Evolutionary conservation across 2,888 invertebrate genomes (phyloP).

Genomic region (Cyaniris semiargus): DNA sequence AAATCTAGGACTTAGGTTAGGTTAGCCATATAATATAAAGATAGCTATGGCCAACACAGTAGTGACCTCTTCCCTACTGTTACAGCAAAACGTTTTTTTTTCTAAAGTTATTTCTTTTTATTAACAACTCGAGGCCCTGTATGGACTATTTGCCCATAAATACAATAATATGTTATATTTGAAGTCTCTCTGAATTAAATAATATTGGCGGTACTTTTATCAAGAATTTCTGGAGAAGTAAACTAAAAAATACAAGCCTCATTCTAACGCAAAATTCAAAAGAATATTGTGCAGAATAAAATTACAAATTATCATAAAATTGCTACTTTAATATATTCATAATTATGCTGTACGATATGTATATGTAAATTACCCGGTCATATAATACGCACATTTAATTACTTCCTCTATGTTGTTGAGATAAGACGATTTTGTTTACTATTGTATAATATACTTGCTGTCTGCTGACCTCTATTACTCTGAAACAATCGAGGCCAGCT

Average conservation of each 20-base stretch:
- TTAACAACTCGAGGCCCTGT: too few relatives aligned
- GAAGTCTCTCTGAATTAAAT: too few relatives aligned
- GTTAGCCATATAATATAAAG: too few relatives aligned
- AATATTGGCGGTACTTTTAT: too few relatives aligned
- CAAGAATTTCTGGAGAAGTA: too few relatives aligned
- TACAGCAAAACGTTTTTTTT: too few relatives aligned
- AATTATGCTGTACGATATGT: slow-evolving; percentile 5
- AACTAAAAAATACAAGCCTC: too few relatives aligned
- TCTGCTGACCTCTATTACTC: background rate
- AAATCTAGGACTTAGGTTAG: background rate
- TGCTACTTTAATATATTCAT: slow-evolving; percentile 13
- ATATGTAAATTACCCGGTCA: background rate
- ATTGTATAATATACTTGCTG: background rate
- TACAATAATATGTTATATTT: too few relatives aligned
- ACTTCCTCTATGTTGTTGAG: background rate
- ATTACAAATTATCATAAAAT: background rate
- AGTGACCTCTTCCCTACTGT: too few relatives aligned
- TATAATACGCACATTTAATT: background rate
- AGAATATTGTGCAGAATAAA: background rate
- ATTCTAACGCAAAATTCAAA: background rate
- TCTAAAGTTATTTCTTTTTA: too few relatives aligned
- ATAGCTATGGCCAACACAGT: too few relatives aligned
- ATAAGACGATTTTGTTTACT: background rate
- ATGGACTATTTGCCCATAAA: too few relatives aligned
- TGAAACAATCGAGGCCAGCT: background rate